Conservation (phyloP, 2,888 invertebrate species). For the Ctena decussata region DNA sequence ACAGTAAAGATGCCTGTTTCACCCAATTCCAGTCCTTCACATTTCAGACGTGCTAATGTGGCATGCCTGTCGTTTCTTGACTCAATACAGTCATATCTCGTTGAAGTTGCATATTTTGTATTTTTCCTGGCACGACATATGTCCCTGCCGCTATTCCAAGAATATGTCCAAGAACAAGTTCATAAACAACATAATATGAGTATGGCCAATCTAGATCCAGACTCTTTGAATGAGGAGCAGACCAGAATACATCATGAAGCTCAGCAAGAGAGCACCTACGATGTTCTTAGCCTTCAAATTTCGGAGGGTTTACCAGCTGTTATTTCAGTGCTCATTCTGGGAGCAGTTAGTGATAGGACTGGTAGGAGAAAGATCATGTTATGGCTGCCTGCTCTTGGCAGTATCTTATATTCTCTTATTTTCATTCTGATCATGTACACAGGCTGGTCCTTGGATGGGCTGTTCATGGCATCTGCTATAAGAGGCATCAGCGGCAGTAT, state of each 20-base stretch:
- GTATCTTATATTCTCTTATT: constrained; percentile 80
- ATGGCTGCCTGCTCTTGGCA: constrained; percentile 85
- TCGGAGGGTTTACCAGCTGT: constrained; percentile 85
- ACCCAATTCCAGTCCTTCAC: neutral
- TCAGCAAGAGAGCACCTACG: constrained; percentile 78
- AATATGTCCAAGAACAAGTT: constrained; percentile 79
- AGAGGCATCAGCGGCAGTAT: constrained; percentile 83
- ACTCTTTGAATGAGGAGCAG: constrained; percentile 45
- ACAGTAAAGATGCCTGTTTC: neutral
- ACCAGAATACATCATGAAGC: constrained; percentile 69
- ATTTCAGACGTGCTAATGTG: constrained; percentile 32
- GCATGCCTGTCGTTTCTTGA: constrained; percentile 50
- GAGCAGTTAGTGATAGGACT: constrained; percentile 85
- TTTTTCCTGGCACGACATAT: constrained; percentile 82
- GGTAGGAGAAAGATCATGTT: constrained; percentile 83
- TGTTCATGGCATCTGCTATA: constrained; percentile 83
- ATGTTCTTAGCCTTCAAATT: constrained; percentile 82
- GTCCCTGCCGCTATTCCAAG: constrained; percentile 82
- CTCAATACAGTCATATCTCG: constrained; percentile 74
- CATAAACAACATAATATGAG: constrained; percentile 66
- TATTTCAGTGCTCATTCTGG: constrained; percentile 83
- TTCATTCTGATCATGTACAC: constrained; percentile 82
- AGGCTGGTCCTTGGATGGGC: constrained; percentile 81
- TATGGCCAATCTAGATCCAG: constrained; percentile 41
- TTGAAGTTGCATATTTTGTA: constrained; percentile 80